Base-by-base conservation (phyloP, 2,113 vertebrate genomes). In the Thermophis baileyi region DNA sequence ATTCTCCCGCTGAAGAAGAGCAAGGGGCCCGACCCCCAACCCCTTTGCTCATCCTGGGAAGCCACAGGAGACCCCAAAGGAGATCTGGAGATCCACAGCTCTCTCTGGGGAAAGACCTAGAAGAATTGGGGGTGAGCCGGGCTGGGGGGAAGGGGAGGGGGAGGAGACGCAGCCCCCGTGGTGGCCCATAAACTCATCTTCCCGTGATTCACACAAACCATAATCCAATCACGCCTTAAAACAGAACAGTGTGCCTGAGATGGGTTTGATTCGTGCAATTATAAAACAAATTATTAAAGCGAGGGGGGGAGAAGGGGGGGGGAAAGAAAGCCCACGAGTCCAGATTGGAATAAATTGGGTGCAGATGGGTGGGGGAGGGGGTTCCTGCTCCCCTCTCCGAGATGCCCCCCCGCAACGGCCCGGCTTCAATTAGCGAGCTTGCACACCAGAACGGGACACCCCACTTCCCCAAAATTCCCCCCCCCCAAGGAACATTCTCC, bases 221-320 rank as follows among this genome's bases (percentile, higher is more conserved):
- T 99, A 99, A 99, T 99, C 99, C 98, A 99, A 99, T 99, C 99
- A 99, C 98, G 98, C 98, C 98, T 98, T 98, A 99, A 99, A 99
- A 99, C 97, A 97, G 98, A 98, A 98, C 98, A 98, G 98, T 98
- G 97, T 98, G 98, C 96, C 97, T 98, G 98, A 98, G 97, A 98
- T 98, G 98, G 98, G 98, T 98, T 98, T 98, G 98, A 99, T 99
- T 99, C 98, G 97, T 98, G 97, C 98, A 99, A 99, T 99, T 99
- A 98, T 98, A 99, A 99, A 99, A 98, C 98, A 99, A 98, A 98
- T 98, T 98, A 98, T 98, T 97, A 94, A 96, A 97, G 96, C 97
- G 27, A 54, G 74, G 35, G 97, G 97, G n/a, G 97, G 98, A 97
- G 97, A 95, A 24, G 97, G 96, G 27, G 81, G 87, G 85, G 92